Evolutionary conservation across 2,113 vertebrate genomes (phyloP).

Genomic region (Pseudonaja textilis): DNA sequence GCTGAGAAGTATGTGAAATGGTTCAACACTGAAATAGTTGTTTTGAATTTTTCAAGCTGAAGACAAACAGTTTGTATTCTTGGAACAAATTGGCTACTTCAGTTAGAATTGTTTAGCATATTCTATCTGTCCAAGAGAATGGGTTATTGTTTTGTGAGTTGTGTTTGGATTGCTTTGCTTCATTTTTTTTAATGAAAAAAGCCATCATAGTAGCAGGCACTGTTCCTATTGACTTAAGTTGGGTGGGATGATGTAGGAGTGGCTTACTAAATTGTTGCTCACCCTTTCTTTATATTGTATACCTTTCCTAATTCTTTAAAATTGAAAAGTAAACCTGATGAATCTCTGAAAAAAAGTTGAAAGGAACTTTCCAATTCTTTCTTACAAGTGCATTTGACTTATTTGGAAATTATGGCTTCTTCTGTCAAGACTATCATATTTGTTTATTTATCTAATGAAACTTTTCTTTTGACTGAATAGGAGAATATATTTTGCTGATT

Average conservation of each 20-base stretch:
- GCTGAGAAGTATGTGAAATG: not conserved
- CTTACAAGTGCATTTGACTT: not conserved
- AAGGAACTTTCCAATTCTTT: not conserved
- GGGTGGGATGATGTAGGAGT: not conserved
- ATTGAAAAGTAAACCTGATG: not conserved
- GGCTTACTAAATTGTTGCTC: not conserved
- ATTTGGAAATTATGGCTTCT: not conserved
- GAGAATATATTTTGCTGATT: not conserved
- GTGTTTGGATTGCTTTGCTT: not conserved
- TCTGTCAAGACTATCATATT: not conserved
- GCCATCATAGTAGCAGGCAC: not conserved
- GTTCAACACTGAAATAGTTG: not conserved
- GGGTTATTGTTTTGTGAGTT: not conserved
- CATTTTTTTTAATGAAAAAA: not conserved
- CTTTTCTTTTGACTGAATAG: not conserved
- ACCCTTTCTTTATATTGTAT: not conserved
- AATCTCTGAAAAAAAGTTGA: not conserved
- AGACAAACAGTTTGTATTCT: not conserved
- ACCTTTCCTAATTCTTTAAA: not conserved
- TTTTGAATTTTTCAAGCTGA: not conserved
- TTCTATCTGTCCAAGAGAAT: no score
- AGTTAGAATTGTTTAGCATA: no score
- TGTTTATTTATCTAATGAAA: not conserved
- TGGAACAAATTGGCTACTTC: no score
- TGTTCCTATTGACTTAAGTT: not conserved